Evolutionary conservation across 2,113 vertebrate species (phyloP), one percentile per base, ranked within the genome.

Genomic region (Loxodonta africana): DNA sequence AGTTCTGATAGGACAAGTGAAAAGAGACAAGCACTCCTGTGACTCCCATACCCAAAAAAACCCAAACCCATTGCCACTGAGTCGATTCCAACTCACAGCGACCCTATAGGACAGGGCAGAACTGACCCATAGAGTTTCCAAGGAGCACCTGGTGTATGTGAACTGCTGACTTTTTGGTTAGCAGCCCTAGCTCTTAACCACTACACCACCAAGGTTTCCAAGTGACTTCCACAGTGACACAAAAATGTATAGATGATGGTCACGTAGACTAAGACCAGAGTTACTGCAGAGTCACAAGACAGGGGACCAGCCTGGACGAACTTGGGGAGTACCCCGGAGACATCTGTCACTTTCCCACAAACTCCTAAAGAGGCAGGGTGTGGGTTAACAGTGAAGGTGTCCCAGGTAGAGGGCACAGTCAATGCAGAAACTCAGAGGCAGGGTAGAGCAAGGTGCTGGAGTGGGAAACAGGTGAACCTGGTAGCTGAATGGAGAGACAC

Each of bases 401-500:
- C 77, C 46, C n/a, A 2, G 6, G 1, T 4, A 28, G 28, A 20
- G 12, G 5, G 9, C 37, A 7, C 0, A 3, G 44, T 23, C 7
- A 14, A 14, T 23, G 28, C 69, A 8, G 57, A 76, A 73, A 9
- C 44, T 4, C 81, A 6, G 74, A 33, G 83, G 11, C 0, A 2
- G 8, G 8, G 51, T n/a, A 5, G 71, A 12, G 30, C 41, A 2
- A 62, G 51, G 11, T 4, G 2, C 14, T 5, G 17, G 18, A 0
- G 3, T 0, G 6, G 65, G 53, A 44, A 25, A 2, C 44, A 4
- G 41, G 28, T 4, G 6, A 5, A 12, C 14, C 86, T 0, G 71
- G n/a, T 0, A 8, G n/a, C 90, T 6, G 26, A 15, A 9, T 0
- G 23, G n/a, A 78, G 80, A 74, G 23, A 65, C 0, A 0, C 10